Conservation (phyloP, 2,113 vertebrate species). For the Cebidichthys violaceus region DNA sequence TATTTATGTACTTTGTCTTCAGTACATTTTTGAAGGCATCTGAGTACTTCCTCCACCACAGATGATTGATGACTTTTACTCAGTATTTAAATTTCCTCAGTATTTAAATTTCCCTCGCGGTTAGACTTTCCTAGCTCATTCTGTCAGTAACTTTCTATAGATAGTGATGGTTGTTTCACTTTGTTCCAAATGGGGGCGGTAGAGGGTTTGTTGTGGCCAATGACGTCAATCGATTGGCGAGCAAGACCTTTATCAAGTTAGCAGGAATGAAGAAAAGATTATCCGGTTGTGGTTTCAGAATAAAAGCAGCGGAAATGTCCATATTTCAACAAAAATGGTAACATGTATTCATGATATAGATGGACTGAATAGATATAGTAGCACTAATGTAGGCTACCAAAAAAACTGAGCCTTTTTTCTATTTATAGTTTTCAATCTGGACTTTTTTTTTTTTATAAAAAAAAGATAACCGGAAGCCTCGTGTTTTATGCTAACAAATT, state of each 20-base stretch:
- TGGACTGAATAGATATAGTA: not conserved
- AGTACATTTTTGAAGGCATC: not conserved
- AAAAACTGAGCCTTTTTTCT: no score
- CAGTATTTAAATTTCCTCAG: not conserved
- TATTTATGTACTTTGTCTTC: not conserved
- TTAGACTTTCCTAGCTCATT: not conserved
- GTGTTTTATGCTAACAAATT: rapidly evolving
- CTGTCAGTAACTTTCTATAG: not conserved
- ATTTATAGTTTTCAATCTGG: rapidly evolving
- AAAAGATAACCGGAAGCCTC: not conserved
- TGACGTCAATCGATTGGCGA: slow-evolving; percentile 62
- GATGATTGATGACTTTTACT: not conserved
- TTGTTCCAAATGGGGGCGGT: slow-evolving; percentile 24
- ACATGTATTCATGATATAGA: no score
- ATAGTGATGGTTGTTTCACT: not conserved
- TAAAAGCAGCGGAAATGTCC: slow-evolving; percentile 14
- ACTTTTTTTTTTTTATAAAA: slow-evolving; percentile 10
- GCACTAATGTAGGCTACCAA: not conserved
- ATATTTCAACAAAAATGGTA: not conserved
- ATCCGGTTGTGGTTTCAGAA: not conserved
- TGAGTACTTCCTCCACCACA: no score
- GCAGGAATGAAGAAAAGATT: rapidly evolving
- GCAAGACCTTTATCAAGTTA: not conserved
- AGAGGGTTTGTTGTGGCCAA: slow-evolving; percentile 65
- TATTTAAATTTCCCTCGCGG: not conserved